These are phyloP conservation scores for Flexamia atlantica DNA, from an alignment of 2,888 invertebrate genomes.

Conservation along the genomic window DNA sequence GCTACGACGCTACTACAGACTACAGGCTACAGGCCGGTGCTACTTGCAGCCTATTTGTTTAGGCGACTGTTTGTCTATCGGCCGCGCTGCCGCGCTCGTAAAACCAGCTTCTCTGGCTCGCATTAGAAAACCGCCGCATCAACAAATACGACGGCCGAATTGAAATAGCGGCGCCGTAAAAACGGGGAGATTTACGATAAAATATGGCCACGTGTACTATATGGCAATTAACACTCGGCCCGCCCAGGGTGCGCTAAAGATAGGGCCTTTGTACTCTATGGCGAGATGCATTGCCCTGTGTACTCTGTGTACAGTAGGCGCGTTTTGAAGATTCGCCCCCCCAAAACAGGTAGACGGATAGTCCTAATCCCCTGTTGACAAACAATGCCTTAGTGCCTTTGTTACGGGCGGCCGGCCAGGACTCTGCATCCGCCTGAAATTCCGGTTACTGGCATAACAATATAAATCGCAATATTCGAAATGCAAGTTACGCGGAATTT, in stretches of 20 bases:
- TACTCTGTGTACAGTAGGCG: neutral
- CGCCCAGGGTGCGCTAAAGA: conserved; percentile 46
- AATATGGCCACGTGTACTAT: conserved; percentile 64
- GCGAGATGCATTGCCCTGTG: neutral
- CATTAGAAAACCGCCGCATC: conserved; percentile 59
- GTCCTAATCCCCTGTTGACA: too few relatives aligned
- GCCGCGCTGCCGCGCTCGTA: conserved; percentile 28
- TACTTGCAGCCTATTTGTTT: conserved; percentile 43
- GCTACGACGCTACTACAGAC: neutral
- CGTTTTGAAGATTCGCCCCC: too few relatives aligned
- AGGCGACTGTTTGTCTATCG: conserved; percentile 46
- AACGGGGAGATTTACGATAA: conserved; percentile 61
- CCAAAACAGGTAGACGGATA: too few relatives aligned
- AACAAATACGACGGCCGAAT: conserved; percentile 60
- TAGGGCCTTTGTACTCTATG: conserved; percentile 21
- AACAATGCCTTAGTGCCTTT: too few relatives aligned
- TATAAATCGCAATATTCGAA: too few relatives aligned
- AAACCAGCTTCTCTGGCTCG: conserved; percentile 43
- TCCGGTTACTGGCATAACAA: too few relatives aligned
- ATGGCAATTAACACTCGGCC: conserved; percentile 64
- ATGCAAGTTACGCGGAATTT: too few relatives aligned
- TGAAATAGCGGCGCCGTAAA: conserved; percentile 63
- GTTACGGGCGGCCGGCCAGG: too few relatives aligned
- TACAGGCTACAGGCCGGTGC: conserved; percentile 25
- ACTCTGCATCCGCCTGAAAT: too few relatives aligned